These are phyloP conservation scores for Caenorhabditis macrosperma DNA, from an alignment of 2,888 invertebrate species.

Conservation along the genomic window DNA sequence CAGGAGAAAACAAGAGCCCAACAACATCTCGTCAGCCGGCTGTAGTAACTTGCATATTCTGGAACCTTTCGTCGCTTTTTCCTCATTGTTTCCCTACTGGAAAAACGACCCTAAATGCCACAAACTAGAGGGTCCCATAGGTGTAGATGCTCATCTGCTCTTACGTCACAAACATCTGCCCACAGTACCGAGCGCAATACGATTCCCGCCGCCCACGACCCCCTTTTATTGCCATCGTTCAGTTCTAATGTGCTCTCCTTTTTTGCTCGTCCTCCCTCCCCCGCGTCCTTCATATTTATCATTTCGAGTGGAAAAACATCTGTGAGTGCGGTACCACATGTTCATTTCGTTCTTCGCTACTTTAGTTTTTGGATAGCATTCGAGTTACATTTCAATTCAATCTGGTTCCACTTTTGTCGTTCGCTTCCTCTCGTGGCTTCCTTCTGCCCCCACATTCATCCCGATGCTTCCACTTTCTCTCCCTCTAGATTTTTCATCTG, in stretches of 20 bases:
- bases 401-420: conserved; percentile 56
- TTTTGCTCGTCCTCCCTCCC: neutral
- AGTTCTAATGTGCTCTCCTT: neutral
- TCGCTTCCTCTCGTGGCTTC: conserved; percentile 1
- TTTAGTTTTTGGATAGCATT: conserved; percentile 21
- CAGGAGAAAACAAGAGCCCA: conserved; percentile 39
- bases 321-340: conserved; percentile 43
- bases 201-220: too few species aligned
- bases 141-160: neutral
- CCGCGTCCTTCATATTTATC: conserved; percentile 3
- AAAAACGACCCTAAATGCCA: neutral
- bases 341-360: conserved; percentile 4
- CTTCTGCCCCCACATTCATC: neutral
- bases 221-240: neutral
- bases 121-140: neutral
- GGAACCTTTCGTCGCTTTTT: conserved; percentile 24
- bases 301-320: conserved; percentile 39
- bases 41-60: conserved; percentile 49
- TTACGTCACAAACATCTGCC: neutral
- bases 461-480: conserved; percentile 29
- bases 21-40: conserved; percentile 29
- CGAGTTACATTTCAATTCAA: conserved; percentile 1
- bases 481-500: conserved; percentile 46
- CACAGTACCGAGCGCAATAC: neutral
- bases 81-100: conserved; percentile 22